Evolutionary conservation across 2,113 vertebrate genomes (phyloP).

Genomic region (Psittacula cyanocephala): DNA sequence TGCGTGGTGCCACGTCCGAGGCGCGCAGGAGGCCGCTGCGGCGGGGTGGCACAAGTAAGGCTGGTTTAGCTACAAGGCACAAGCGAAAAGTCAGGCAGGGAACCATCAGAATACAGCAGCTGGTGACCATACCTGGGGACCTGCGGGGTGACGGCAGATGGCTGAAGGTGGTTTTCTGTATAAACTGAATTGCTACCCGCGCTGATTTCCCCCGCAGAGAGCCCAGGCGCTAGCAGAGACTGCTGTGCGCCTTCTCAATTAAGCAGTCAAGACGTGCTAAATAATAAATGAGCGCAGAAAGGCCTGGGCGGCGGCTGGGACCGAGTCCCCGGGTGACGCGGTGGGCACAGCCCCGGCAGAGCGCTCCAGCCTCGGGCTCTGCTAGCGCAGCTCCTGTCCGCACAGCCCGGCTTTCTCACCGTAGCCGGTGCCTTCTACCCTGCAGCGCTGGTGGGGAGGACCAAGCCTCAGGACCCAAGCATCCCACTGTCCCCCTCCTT

Average conservation of each 20-base stretch:
- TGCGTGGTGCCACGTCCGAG: rapidly evolving
- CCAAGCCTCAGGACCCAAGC: rapidly evolving
- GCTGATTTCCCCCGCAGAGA: not conserved
- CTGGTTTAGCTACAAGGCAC: not conserved
- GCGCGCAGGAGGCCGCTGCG: not conserved
- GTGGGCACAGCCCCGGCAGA: not conserved
- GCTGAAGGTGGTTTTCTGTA: not conserved
- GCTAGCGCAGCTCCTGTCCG: not conserved
- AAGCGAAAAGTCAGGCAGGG: rapidly evolving
- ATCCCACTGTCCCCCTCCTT: not conserved
- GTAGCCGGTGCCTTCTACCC: rapidly evolving
- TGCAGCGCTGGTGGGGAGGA: rapidly evolving
- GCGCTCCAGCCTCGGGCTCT: not conserved
- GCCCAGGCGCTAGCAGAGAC: not conserved
- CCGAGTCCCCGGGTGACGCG: not conserved
- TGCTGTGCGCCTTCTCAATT: constrained; percentile 5
- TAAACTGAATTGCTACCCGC: not conserved
- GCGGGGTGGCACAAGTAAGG: rapidly evolving
- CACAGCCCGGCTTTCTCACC: rapidly evolving
- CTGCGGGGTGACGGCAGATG: not conserved
- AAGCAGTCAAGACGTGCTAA: constrained; percentile 18
- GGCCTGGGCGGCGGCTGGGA: not conserved
- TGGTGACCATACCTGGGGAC: not conserved
- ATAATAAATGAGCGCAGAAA: not conserved
- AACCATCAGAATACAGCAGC: not conserved